Evolutionary conservation across 2,113 vertebrate genomes (phyloP), one percentile per base, ranked within the genome.

Genomic region (Hystrix brachyura): DNA sequence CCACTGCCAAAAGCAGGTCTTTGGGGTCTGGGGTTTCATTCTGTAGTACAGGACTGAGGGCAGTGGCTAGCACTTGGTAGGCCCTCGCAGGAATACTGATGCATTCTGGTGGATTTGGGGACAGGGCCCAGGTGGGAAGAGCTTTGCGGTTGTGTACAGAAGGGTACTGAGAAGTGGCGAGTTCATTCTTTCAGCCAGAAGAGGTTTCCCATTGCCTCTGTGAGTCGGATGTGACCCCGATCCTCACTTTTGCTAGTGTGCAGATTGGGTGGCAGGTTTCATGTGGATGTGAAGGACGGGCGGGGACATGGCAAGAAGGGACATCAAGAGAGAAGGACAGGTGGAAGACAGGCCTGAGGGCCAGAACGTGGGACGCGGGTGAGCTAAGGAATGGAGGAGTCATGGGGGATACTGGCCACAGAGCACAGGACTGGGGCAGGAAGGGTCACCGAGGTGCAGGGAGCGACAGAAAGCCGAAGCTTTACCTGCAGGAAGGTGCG

Each of bases 401-500:
- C 25, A 38, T 38, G 38, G 17, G 53, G 46, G 34, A 4, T 21
- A 4, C 34, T 38, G 53, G 2, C 29, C 14, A 48, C 10, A 19
- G 17, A 8, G 9, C 34, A 23, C 59, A 80, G 23, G 23, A 6
- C 29, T 11, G n/a, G 64, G 55, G 23, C 8, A 65, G 81, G n/a
- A 34, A 0, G 34, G 74, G 10, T 27, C 71, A 13, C 55, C 14
- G 21, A 53, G 23, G 4, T 55, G 64, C n/a, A 5, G 3, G 10
- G 11, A 17, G 62, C 1, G 12, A 25, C 5, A 2, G 27, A 38
- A 53, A 12, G 23, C 23, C 5, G 64, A 2, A 32, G 55, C 55
- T 91, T 94, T 69, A 99, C 99, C 99, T 99, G 99, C 72, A 98
- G 94, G 90, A 99, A 99, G 10, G 98, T 98, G 4, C 92, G 59